A percentile compares a stretch with the other conserved stretches of the same genome.
Conservation (phyloP, 2,113 vertebrate species). For the Ageneiosus marmoratus region DNA sequence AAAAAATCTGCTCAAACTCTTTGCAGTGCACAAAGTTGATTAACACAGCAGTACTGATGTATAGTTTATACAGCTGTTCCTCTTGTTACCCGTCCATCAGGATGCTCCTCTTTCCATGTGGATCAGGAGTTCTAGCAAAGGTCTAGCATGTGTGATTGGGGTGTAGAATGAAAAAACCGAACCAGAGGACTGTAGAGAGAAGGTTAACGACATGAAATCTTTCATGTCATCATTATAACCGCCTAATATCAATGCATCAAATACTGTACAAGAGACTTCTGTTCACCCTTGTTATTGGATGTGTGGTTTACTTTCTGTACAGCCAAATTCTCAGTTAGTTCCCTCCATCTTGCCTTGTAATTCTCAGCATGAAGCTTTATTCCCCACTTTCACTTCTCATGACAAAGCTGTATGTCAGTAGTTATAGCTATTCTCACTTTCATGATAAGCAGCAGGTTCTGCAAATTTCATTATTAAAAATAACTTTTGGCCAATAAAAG, state of each 20-base stretch:
- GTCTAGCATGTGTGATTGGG: neutral
- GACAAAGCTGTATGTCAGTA: neutral
- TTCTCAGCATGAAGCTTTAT: too few relatives aligned
- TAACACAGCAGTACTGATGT: neutral
- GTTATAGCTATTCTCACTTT: neutral
- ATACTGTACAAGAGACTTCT: neutral
- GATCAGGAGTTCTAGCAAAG: neutral
- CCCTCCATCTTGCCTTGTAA: too few relatives aligned
- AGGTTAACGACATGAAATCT: neutral
- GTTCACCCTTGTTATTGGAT: too few relatives aligned
- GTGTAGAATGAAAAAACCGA: neutral
- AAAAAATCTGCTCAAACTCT: neutral
- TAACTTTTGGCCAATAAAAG: neutral
- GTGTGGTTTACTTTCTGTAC: neutral
- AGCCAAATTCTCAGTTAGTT: neutral
- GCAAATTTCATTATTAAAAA: neutral
- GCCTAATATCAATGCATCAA: neutral
- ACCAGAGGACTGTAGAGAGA: neutral
- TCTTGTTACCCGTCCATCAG: neutral
- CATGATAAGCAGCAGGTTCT: neutral
- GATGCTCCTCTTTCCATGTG: neutral
- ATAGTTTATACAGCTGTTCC: neutral
- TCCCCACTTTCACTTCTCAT: neutral
- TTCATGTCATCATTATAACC: neutral
- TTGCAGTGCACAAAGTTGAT: too few relatives aligned